Base-by-base conservation (phyloP, 92 coral and sea anemone genomes). In the Diadumene lineata region DNA sequence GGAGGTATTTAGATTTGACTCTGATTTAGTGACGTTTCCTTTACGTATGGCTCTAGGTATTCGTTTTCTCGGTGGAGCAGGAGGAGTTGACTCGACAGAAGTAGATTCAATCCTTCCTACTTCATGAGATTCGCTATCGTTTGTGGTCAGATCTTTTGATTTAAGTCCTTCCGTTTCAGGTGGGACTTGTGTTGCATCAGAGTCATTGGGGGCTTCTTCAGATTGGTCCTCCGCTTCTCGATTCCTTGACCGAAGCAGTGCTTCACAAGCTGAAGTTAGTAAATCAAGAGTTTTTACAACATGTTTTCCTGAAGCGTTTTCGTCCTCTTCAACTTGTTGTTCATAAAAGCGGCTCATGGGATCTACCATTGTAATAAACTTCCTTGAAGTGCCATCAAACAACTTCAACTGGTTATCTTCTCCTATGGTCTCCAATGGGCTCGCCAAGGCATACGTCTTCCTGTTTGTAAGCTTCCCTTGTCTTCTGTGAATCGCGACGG, bases 261-360 rank as follows among this genome's bases (percentile, higher is more conserved):
- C 90, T 71, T 91, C 97, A 67, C 97, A 91, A 18, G 97, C 97
- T 34, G 97, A 91, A 6, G 97, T 91, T 70, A 91, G 70, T 33
- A 87, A 84, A 66, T 91, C 97, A 1, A 91, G 81, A 64, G 83
- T 91, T 72, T 91, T 80, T 11, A 91, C 72, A 1, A 91, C 88
- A 30, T 88, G 85, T 22, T 73, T 65, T 23, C 85, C 90, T 55
- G 80, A 63, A 43, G 73, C 43, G 30, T n/a, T 50, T 55, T 32
- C 38, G 26, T 19, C 32, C 22, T 34, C 31, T 3, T 67, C 43
- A n/a, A 32, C 66, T 22, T 51, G 64, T 21, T 65, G 77, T 1
- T 29, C 48, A 31, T 28, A 38, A 18, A 68, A 68, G 10, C 44
- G 76, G 60, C 72, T 13, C 19, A 53, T 21, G 2, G 58, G 58